Evolutionary conservation across 2,113 vertebrate genomes (phyloP).

Genomic region (Toxotes jaculatrix): DNA sequence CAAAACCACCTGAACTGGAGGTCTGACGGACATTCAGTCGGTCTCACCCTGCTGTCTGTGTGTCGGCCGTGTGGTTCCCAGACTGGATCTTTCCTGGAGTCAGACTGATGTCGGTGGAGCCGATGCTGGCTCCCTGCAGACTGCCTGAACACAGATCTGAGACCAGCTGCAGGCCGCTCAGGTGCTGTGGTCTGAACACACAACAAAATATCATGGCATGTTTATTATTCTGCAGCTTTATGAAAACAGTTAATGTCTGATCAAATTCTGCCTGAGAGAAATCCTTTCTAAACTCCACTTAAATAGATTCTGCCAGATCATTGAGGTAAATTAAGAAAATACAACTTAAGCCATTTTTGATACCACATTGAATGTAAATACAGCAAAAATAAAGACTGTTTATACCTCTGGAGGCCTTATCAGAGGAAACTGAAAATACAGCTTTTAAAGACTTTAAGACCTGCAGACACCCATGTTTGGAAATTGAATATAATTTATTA

Average conservation of each 20-base stretch:
- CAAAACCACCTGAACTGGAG: no score
- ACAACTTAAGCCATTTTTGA: no score
- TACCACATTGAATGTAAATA: no score
- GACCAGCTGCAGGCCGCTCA: slow-evolving; percentile 92
- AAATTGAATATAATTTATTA: neutral
- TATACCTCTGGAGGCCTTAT: no score
- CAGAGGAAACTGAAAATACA: no score
- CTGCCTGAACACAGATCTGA: slow-evolving; percentile 90
- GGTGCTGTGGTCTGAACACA: slow-evolving; percentile 91
- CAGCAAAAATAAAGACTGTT: no score
- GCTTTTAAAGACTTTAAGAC: no score
- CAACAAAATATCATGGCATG: neutral
- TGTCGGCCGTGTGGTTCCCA: slow-evolving; percentile 91
- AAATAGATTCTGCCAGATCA: no score
- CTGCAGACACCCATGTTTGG: no score
- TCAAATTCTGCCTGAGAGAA: neutral
- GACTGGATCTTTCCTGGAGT: slow-evolving; percentile 91
- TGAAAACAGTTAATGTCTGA: no score
- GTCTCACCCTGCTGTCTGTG: slow-evolving; percentile 81
- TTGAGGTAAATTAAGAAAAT: no score
- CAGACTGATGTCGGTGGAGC: slow-evolving; percentile 92
- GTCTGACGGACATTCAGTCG: neutral
- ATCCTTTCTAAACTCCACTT: neutral
- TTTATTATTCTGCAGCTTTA: no score
- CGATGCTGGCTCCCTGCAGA: slow-evolving; percentile 91